Conservation (phyloP, 2,113 vertebrate species). For the Carettochelys insculpta region DNA sequence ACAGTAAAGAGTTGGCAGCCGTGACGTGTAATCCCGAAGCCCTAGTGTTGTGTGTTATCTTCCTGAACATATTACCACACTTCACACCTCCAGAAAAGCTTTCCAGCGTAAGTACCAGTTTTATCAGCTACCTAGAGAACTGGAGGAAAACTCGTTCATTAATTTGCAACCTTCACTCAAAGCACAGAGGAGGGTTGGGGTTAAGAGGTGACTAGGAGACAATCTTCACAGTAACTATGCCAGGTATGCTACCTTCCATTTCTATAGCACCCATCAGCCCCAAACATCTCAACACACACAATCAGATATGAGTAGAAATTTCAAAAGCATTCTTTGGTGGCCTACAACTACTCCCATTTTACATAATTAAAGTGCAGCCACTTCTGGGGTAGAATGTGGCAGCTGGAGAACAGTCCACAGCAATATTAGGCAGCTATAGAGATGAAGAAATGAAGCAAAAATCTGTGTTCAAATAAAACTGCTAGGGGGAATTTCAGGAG, state of each 20-base stretch:
- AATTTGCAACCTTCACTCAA: conserved; percentile 55
- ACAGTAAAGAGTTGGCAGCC: conserved; percentile 58
- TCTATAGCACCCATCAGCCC: not conserved
- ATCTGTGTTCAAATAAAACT: not conserved
- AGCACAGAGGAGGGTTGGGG: too few species aligned
- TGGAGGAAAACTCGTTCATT: conserved; percentile 31
- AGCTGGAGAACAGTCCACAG: conserved; percentile 14
- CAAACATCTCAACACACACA: not conserved
- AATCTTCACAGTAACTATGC: conserved; percentile 49
- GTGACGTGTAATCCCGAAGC: conserved; percentile 60
- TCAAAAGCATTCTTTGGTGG: not conserved
- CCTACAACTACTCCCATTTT: conserved; percentile 5
- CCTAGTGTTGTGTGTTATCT: conserved; percentile 36
- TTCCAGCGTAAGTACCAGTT: conserved; percentile 17
- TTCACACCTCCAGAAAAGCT: conserved; percentile 66
- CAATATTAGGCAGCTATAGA: not conserved
- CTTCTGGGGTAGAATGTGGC: not conserved
- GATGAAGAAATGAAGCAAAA: not conserved
- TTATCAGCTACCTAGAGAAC: conserved; percentile 61
- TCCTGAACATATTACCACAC: conserved; percentile 40
- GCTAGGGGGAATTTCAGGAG: conserved; percentile 24
- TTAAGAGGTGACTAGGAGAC: conserved; percentile 43
- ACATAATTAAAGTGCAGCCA: not conserved
- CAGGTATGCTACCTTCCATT: not conserved
- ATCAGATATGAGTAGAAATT: not conserved